Base-by-base conservation (phyloP, 2,888 invertebrate genomes). In the Chironomus riparius region DNA sequence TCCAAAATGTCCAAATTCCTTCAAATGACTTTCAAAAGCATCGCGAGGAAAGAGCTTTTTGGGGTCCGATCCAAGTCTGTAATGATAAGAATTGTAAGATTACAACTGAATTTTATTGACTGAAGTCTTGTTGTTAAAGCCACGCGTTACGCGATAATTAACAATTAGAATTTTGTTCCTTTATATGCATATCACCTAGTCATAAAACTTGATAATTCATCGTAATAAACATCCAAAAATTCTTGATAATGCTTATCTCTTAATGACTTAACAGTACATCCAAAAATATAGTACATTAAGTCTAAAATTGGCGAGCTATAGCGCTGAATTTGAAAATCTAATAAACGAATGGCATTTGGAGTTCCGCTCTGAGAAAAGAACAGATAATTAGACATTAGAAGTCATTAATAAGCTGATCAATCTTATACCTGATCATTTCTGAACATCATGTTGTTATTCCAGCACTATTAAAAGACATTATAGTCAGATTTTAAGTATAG, bases 261-360 rank as follows among this genome's bases (percentile, higher is more conserved):
- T 56, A 83, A 80, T 3, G 78, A 69, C 7, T 80, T 79, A 5
- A 80, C 79, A 1, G 82, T 83, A 70, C 80, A 82, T 21, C 78
- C 78, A 47, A 82, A 82, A 0, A 83, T 74, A 75, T 81, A 83
- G 71, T 82, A 82, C 76, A 79, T 80, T 73, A 83, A 65, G 77
- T 83, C 83, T 12, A 79, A 81, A 0, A 81, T 79, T 2, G 83
- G 83, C 0, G 83, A 81, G 2, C 82, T 80, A 65, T 81, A 83
- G 10, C 82, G 80, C 77, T 24, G 3, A 3, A 65, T 22, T 65
- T 65, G 65, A 24, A 65, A 65, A 5, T 65, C 65, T 4, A 65
- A 5, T 10, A 65, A 5, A 13, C 65, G 12, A 3, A 65, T 4
- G 24, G 24, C 65, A 13, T 21, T 0, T n/a, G 24, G 21, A 0